Evolutionary conservation across 92 coral and sea anemone genomes (phyloP), one percentile per base, ranked within the genome.

Genomic region (Parazoanthus atlanticus): DNA sequence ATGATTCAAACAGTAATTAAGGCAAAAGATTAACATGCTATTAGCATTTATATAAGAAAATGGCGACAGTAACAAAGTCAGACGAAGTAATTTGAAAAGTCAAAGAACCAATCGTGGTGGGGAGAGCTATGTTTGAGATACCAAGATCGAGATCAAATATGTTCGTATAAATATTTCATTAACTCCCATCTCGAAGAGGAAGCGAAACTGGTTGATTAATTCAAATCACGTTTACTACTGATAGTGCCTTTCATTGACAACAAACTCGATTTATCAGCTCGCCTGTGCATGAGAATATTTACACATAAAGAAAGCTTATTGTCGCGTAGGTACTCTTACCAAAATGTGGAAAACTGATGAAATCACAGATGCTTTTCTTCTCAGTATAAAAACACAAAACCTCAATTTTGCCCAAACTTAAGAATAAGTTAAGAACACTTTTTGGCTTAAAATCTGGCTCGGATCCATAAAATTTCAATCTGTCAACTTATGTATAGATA

Each of bases 161-260:
- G 10, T 40, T 47, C 40, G 52, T 2, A 40, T 28, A 15, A 26
- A 25, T 83, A 70, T 28, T 83, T 31, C n/a, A 74, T 34, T 66
- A 41, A 30, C 10, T 56, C 41, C 19, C 30, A 81, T 56, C 46
- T 32, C 73, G 30, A 69, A 30, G 33, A 71, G 87, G 78, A 84
- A 71, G 64, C 78, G 41, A 84, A 47, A n/a, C 28, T 25, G 26
- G 32, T 30, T 46, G 64, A 29, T 66, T 38, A 82, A 82, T 82
- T 82, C 86, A 33, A 84, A 70, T 46, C 74, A 67, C 67, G 52
- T 84, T 84, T 56, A n/a, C 34, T 80, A 46, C 19, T 30, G 2
- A 7, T 43, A n/a, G 38, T 38, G 13, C 32, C 34, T 28, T 17
- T 30, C 76, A 19, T 65, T 5, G 25, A 79, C 34, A 70, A 74